Base-by-base conservation (phyloP, 2,888 invertebrate genomes). In the Acleris holmiana region DNA sequence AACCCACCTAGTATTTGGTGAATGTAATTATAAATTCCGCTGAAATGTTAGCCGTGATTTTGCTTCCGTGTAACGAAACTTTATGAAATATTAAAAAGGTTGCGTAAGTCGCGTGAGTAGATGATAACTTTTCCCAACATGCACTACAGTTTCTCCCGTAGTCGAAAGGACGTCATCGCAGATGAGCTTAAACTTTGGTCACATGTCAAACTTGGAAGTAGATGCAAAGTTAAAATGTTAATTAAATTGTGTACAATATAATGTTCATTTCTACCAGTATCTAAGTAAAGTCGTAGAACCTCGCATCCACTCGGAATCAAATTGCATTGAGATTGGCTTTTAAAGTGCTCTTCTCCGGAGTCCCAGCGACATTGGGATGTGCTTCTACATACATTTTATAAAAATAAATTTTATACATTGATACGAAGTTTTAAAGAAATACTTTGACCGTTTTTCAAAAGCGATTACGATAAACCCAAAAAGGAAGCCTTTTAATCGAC, bases 1-100 rank as follows among this genome's bases (percentile, higher is more conserved):
- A 74, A 76, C 61, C 59, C 15, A 15, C 40, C 65, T 58, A 63
- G 72, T 74, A 75, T 76, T 77, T 66, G 67, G 71, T 67, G 71
- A 75, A 78, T 75, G 71, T 75, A 78, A 74, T 78, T 76, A 77
- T 76, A 73, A 77, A 78, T 78, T 78, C 72, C 68, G 55, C 58
- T 69, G 66, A 68, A 68, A 69, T 64, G 67, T 58, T 60, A 58
- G 57, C 66, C 67, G 65, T 61, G 70, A 69, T 64, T 70, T 68
- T 71, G 75, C 72, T 76, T 71, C 61, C 54, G 58, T 71, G 61
- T 70, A 71, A 69, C 74, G 41, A 75, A 79, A 75, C 75, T 74
- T n/a, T 50, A 21, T 57, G 48, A 57, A 66, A 53, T 66, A 48
- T 66, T 61, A 55, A 55, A 64, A 64, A 64, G 58, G 53, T 64